A percentile compares a stretch with the other conserved stretches of the same genome.
Evolutionary conservation across 2,113 vertebrate species (phyloP).

Genomic region (Gymnobelideus leadbeateri): DNA sequence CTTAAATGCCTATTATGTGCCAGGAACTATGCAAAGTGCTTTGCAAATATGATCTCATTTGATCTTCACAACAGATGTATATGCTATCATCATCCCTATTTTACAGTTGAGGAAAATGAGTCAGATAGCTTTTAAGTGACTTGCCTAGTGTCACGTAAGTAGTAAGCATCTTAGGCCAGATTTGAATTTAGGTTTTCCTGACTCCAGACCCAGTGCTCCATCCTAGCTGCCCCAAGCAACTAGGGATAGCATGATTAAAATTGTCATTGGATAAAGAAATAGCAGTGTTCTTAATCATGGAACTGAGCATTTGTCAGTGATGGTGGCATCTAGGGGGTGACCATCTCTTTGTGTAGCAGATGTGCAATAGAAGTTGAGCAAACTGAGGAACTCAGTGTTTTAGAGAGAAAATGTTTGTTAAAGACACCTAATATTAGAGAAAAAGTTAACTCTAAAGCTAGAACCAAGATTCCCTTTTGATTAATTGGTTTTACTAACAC

Average conservation of each 20-base stretch:
- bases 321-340: too few species aligned
- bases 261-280: too few species aligned
- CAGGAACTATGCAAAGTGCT: neutral
- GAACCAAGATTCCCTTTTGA: neutral
- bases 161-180: neutral
- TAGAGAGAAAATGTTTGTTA: neutral
- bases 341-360: neutral
- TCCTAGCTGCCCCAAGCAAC: neutral
- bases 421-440: neutral
- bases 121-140: neutral
- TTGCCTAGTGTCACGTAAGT: neutral
- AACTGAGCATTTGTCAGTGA: too few species aligned
- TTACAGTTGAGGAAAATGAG: neutral
- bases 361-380: neutral
- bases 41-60: neutral
- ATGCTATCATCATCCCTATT: neutral
- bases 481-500: neutral
- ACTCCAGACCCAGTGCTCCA: neutral
- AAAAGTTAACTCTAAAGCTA: neutral
- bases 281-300: too few species aligned
- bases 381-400: neutral
- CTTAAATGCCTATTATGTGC: neutral
- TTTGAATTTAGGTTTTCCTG: neutral
- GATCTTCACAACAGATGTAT: neutral
- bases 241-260: neutral